Base-by-base conservation (phyloP, 2,797 vertebrate genomes). In the Sebastes cheni region DNA sequence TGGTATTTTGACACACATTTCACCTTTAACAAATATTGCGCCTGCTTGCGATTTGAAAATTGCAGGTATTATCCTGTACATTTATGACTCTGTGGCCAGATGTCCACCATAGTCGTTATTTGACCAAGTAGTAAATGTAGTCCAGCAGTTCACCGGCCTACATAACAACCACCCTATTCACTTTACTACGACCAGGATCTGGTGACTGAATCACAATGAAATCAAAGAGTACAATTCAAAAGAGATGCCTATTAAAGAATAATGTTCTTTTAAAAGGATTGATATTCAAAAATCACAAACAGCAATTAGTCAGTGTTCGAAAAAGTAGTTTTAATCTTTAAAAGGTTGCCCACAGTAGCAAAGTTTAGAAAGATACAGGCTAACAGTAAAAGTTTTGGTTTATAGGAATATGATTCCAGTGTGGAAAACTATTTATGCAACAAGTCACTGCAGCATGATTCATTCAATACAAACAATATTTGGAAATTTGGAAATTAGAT, bases 351-450 rank as follows among this genome's bases (percentile, higher is more conserved):
- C 66, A 72, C 60, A 88, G 66, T 80, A 86, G 84, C 82, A 85
- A 85, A 82, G 39, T 65, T 83, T 67, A 81, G 74, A 87, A 72
- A 87, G 66, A 86, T 50, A 75, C 52, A 81, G 36, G 29, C 61
- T 9, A 79, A 86, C 72, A 84, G 84, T 60, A 86, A 77, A 87
- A 25, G 66, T 80, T 90, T 90, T 77, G 83, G 75, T 90, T 85
- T 83, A 82, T 64, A 80, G 84, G 61, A 83, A 79, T 25, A 81
- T 18, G 69, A 88, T 81, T 91, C 84, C 85, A 88, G 83, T 85
- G 76, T 84, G 67, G 60, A 87, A 87, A 89, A 72, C 2, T 1
- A 60, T 77, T 42, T 50, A 71, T 81, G 58, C 42, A 74, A 75
- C 42, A 80, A 82, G 68, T 81, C 67, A 81, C 23, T 79, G 56